Evolutionary conservation across 2,113 vertebrate species (phyloP).

Genomic region (Strix aluco): DNA sequence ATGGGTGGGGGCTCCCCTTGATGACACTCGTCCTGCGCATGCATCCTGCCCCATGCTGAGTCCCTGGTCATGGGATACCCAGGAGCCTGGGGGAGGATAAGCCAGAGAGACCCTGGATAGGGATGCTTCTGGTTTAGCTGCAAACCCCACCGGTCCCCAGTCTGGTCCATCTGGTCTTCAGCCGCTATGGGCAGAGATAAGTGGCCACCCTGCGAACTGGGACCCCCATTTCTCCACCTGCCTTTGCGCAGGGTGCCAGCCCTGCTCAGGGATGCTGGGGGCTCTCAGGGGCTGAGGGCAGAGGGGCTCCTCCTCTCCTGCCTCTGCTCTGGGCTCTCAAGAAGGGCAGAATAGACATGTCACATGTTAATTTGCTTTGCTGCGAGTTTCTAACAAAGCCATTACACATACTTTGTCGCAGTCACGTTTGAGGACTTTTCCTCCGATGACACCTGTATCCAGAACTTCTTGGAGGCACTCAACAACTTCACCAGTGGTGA

Average conservation of each 20-base stretch:
- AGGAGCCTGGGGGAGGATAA: neutral
- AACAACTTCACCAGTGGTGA: conserved; percentile 94
- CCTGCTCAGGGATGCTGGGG: neutral
- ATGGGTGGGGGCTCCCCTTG: neutral
- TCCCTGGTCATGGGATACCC: neutral
- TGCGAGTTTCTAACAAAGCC: neutral
- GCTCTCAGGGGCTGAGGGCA: fast-evolving
- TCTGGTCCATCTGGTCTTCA: neutral
- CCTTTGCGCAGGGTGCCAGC: neutral
- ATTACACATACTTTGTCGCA: neutral
- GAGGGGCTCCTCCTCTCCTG: neutral
- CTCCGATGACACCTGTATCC: conserved; percentile 78
- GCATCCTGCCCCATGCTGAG: neutral
- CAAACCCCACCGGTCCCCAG: neutral
- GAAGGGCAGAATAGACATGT: neutral
- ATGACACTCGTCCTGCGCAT: fast-evolving
- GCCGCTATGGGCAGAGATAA: fast-evolving
- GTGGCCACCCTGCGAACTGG: neutral
- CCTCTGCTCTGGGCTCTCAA: neutral
- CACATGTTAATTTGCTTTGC: neutral
- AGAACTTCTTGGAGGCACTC: conserved; percentile 90
- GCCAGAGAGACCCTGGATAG: neutral
- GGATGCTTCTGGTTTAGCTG: neutral
- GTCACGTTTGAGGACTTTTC: conserved; percentile 89
- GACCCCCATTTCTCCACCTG: neutral